A percentile compares a stretch with the other conserved stretches of the same genome.
Evolutionary conservation across 2,888 invertebrate genomes (phyloP).

Genomic region (Glomeris marginata): DNA sequence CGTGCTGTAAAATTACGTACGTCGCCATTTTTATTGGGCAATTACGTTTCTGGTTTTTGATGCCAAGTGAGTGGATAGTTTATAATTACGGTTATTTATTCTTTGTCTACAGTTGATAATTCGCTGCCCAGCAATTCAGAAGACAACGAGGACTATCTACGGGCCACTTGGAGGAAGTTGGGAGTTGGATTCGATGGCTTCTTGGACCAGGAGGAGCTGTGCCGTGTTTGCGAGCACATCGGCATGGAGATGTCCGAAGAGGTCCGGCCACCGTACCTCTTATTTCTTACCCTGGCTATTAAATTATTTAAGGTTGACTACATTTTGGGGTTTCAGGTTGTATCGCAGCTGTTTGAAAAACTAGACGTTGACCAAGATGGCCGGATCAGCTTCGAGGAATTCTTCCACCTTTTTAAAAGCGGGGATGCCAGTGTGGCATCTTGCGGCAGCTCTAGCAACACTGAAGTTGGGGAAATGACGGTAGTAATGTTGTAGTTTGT

Average conservation of each 20-base stretch:
- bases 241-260: conserved; percentile 49
- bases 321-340: conserved; percentile 31
- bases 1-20: no score
- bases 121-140: neutral
- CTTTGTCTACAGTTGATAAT: no score
- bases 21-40: no score
- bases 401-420: conserved; percentile 44
- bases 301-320: no score
- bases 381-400: conserved; percentile 47
- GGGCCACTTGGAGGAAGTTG: conserved; percentile 46
- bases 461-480: no score
- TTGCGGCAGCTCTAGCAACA: no score
- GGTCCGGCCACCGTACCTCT: conserved; percentile 30
- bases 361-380: conserved; percentile 46
- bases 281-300: no score
- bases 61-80: no score
- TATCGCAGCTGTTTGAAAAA: conserved; percentile 47
- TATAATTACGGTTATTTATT: no score
- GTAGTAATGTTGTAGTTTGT: no score
- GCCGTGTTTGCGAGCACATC: conserved; percentile 47
- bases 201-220: conserved; percentile 46
- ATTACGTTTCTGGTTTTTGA: no score
- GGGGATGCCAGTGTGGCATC: conserved; percentile 25
- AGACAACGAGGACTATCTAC: conserved; percentile 38
- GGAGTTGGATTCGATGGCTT: conserved; percentile 45